These are phyloP conservation scores for Autographa pulchrina DNA, from an alignment of 2,888 invertebrate genomes.

Conservation along the genomic window DNA sequence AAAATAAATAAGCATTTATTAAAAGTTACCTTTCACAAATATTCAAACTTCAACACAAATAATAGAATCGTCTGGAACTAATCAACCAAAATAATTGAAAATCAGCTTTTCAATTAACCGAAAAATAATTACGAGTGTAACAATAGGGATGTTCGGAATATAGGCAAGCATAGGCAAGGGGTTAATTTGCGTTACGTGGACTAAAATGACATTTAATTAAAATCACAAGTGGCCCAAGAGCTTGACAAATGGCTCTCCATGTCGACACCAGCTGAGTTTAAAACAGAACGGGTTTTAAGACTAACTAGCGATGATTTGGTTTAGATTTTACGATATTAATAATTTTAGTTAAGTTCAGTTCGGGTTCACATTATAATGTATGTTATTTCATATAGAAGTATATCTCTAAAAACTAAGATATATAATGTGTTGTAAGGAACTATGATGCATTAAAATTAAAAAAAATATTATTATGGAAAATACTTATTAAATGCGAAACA, in stretches of 20 bases:
- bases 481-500: no score
- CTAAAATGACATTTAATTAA: conserved; percentile 85
- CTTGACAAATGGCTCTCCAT: conserved; percentile 81
- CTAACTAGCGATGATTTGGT: conserved; percentile 57
- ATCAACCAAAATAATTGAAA: conserved; percentile 26
- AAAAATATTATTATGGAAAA: no score
- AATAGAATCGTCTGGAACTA: background rate
- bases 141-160: conserved; percentile 42
- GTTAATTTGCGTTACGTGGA: conserved; percentile 75
- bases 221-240: conserved; percentile 75
- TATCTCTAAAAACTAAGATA: no score
- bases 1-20: no score
- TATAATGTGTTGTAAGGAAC: no score
- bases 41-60: background rate
- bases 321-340: conserved; percentile 45
- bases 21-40: background rate
- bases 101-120: conserved; percentile 23
- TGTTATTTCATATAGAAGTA: no score
- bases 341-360: background rate
- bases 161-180: conserved; percentile 58
- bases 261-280: conserved; percentile 75
- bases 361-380: no score
- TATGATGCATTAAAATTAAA: no score
- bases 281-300: conserved; percentile 62
- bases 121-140: conserved; percentile 38